Evolutionary conservation across 2,113 vertebrate species (phyloP).

Genomic region (Psilopsiagon aymara): DNA sequence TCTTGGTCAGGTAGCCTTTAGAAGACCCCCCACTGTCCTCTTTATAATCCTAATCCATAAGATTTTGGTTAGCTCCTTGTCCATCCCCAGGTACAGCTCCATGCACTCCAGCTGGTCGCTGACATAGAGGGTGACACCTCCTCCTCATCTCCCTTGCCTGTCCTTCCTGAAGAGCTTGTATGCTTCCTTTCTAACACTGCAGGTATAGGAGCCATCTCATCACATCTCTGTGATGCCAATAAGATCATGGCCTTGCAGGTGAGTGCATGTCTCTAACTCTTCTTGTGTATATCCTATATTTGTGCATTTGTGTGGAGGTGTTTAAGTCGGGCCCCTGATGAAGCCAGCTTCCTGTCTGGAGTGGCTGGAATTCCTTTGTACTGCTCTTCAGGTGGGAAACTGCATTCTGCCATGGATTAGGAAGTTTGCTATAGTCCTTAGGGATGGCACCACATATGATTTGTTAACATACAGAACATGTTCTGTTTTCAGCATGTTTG

Average conservation of each 20-base stretch:
- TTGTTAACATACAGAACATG: neutral
- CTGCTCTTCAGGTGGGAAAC: neutral
- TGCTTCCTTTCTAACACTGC: neutral
- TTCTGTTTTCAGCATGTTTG: neutral
- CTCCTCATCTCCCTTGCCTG: neutral
- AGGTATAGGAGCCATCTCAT: neutral
- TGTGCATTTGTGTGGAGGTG: neutral
- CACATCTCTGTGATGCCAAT: neutral
- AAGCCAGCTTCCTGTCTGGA: neutral
- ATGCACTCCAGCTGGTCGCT: neutral
- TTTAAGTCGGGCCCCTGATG: neutral
- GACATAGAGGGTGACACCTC: neutral
- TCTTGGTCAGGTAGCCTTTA: neutral
- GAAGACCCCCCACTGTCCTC: neutral
- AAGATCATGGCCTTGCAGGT: neutral
- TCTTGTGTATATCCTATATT: neutral
- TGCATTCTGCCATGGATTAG: neutral
- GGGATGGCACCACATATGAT: neutral
- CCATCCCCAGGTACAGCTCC: neutral
- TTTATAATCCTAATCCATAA: neutral
- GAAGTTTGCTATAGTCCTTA: neutral
- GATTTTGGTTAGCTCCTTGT: neutral
- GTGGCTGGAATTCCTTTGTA: neutral
- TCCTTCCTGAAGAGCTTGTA: neutral
- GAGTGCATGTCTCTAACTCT: neutral